phyloP scores from a whole-genome alignment of 2,797 vertebrate species.

The Melanotaenia maccullochi region DNA sequence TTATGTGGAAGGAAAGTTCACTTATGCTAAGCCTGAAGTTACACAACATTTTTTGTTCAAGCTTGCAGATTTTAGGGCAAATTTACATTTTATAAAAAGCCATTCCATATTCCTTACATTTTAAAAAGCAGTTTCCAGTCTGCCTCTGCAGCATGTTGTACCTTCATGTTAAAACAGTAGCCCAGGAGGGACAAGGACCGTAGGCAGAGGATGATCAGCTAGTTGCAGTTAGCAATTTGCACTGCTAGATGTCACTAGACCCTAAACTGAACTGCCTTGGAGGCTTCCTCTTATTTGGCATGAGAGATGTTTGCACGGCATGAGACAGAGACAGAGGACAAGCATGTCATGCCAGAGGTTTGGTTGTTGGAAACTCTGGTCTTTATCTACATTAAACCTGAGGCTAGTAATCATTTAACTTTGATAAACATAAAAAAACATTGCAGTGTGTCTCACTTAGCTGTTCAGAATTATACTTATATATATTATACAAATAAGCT shows the following conservation, averaged over 20 bases:
- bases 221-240: neutral
- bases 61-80: neutral
- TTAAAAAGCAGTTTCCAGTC: neutral
- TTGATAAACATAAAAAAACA: neutral
- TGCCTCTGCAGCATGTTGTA: neutral
- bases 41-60: neutral
- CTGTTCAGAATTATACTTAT: too few species aligned
- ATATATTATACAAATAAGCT: too few species aligned
- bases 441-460: neutral
- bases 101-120: neutral
- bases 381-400: too few species aligned
- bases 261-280: neutral
- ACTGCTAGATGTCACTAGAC: neutral
- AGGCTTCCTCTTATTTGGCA: neutral
- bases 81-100: neutral
- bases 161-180: neutral
- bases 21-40: neutral
- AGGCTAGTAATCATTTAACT: too few species aligned
- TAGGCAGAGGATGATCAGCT: neutral
- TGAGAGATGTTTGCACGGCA: neutral
- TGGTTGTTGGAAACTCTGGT: neutral
- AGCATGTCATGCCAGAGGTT: neutral
- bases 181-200: neutral
- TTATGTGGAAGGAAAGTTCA: neutral
- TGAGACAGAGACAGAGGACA: neutral